phyloP scores from a whole-genome alignment of 2,797 vertebrate species.

The Xiphophorus birchmanni region DNA sequence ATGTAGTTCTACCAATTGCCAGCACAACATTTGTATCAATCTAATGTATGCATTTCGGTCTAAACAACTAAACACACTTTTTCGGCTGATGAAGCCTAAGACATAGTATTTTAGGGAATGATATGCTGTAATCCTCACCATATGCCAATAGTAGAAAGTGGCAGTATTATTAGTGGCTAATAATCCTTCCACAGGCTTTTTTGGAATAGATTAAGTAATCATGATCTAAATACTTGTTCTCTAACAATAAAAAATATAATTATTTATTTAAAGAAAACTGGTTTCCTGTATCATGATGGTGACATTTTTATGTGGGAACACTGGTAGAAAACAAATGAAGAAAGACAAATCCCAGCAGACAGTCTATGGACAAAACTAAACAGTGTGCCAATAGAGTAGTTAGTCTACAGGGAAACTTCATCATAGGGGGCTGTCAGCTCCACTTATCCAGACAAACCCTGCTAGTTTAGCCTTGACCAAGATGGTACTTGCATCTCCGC shows the following conservation, averaged over 20 bases:
- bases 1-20: background rate
- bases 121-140: background rate
- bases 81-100: background rate
- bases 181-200: slow-evolving; percentile 5
- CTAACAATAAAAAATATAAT: background rate
- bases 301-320: slow-evolving; percentile 29
- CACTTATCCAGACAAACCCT: slow-evolving; percentile 61
- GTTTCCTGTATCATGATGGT: background rate
- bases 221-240: background rate
- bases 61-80: no score
- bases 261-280: background rate
- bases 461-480: slow-evolving; percentile 43
- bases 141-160: background rate
- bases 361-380: slow-evolving; percentile 45
- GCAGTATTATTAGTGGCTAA: background rate
- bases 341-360: slow-evolving; percentile 54
- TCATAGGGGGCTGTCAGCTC: slow-evolving; percentile 64
- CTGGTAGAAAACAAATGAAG: slow-evolving; percentile 37
- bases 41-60: background rate
- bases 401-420: slow-evolving; percentile 52
- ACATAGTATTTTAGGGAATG: background rate
- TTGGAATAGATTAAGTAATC: background rate
- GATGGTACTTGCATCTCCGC: slow-evolving; percentile 50
- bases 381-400: slow-evolving; percentile 37
- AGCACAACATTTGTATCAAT: background rate